phyloP scores from a whole-genome alignment of 2,888 invertebrate species.

The Andrena haemorrhoa region DNA sequence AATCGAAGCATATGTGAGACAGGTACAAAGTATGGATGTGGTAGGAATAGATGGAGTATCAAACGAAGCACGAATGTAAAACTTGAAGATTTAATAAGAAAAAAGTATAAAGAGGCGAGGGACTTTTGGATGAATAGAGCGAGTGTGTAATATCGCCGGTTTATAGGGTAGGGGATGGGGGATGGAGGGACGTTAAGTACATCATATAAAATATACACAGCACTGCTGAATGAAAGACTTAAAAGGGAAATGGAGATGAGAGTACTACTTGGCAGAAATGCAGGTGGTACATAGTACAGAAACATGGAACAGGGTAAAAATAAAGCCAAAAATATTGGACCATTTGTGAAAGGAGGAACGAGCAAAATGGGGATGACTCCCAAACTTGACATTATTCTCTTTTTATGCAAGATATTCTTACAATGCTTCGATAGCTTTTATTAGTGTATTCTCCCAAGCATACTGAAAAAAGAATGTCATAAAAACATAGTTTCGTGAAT shows the following conservation, averaged over 20 bases:
- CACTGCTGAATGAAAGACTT: constrained; percentile 12
- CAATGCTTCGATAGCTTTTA: too few species aligned
- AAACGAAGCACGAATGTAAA: not conserved
- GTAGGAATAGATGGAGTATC: not conserved
- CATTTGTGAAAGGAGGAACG: not conserved
- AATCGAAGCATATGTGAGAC: not conserved
- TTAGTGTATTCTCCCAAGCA: too few species aligned
- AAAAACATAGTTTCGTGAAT: too few species aligned
- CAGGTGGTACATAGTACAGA: not conserved
- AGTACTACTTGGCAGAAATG: not conserved
- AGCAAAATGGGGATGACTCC: not conserved
- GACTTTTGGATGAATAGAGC: not conserved
- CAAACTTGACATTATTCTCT: too few species aligned
- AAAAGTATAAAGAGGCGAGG: constrained; percentile 6
- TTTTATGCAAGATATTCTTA: too few species aligned
- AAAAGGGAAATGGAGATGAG: constrained; percentile 3
- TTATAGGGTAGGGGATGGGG: not conserved
- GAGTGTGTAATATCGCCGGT: constrained; percentile 6
- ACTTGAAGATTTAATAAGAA: constrained; percentile 1
- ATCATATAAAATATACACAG: constrained; percentile 10
- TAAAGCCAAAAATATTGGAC: not conserved
- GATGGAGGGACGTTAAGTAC: not conserved
- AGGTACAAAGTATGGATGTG: not conserved
- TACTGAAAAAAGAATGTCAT: too few species aligned
- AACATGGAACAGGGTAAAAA: not conserved